phyloP scores from a whole-genome alignment of 2,113 vertebrate genomes.

The Rhabdomys dilectus region DNA sequence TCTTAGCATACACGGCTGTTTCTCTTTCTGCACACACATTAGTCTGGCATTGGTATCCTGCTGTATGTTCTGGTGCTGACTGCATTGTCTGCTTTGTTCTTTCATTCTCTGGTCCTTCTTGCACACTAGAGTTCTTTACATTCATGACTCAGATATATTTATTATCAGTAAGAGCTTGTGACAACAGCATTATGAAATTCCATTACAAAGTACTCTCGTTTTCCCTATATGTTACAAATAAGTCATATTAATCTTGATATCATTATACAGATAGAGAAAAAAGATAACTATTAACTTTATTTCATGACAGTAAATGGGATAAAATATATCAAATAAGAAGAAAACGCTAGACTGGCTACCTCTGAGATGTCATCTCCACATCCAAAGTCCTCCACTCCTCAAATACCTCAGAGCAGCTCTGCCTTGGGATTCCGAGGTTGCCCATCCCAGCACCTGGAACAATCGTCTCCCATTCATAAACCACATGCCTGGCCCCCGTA shows the following conservation, averaged over 20 bases:
- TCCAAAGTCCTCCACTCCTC: not conserved
- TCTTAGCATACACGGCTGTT: too few relatives aligned
- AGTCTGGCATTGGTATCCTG: not conserved
- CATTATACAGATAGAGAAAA: not conserved
- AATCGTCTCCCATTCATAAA: not conserved
- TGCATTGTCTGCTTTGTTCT: not conserved
- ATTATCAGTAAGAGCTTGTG: constrained; percentile 4
- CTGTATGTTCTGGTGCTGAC: not conserved
- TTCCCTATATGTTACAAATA: constrained; percentile 35
- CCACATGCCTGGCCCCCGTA: not conserved
- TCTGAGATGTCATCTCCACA: not conserved
- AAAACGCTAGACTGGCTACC: not conserved
- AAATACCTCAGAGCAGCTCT: not conserved
- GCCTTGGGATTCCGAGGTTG: too few relatives aligned
- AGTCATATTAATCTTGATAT: not conserved
- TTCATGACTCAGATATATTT: not conserved
- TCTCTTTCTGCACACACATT: not conserved
- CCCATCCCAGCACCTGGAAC: not conserved
- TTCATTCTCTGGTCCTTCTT: not conserved
- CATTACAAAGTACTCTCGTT: constrained; percentile 1
- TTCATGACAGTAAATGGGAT: not conserved
- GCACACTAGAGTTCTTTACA: not conserved
- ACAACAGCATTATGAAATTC: not conserved
- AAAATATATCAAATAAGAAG: not conserved
- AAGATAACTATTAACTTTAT: not conserved